Evolutionary conservation across 2,113 vertebrate genomes (phyloP).

Genomic region (Carassius auratus): DNA sequence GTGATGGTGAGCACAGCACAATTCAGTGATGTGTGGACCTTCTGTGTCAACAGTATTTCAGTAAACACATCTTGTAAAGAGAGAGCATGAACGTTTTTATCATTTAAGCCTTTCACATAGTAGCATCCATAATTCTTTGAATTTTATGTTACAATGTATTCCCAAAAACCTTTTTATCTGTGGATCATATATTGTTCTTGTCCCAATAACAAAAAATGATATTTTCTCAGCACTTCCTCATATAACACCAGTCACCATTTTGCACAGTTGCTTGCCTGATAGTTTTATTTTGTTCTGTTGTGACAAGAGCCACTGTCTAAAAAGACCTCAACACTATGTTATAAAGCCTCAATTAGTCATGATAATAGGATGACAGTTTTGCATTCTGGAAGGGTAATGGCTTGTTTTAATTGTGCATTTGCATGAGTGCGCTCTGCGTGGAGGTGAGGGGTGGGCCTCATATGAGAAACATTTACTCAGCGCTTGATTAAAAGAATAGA

Average conservation of each 20-base stretch:
- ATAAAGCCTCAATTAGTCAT: slow-evolving; percentile 34
- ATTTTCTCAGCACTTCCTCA: not conserved
- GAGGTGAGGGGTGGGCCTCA: slow-evolving; percentile 31
- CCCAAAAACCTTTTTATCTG: not conserved
- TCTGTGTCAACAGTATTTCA: not conserved
- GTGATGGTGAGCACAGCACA: not conserved
- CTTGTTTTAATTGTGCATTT: slow-evolving; percentile 46
- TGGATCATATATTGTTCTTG: not conserved
- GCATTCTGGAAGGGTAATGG: slow-evolving; percentile 38
- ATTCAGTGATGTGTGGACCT: not conserved
- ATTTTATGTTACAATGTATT: not conserved
- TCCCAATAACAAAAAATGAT: not conserved
- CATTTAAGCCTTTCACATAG: not conserved
- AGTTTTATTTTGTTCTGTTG: slow-evolving; percentile 25
- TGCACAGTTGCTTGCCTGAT: not conserved
- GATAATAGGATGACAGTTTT: slow-evolving; percentile 33
- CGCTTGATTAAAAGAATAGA: slow-evolving; percentile 32
- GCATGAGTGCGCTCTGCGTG: slow-evolving; percentile 33
- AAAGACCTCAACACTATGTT: not conserved
- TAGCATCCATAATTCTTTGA: not conserved
- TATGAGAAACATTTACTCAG: slow-evolving; percentile 30
- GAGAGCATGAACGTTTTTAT: not conserved
- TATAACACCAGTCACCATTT: not conserved
- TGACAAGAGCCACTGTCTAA: slow-evolving; percentile 33
- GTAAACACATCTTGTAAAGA: not conserved